A percentile compares a stretch with the other conserved stretches of the same genome.
phyloP scores from a whole-genome alignment of 2,888 invertebrate species.

The Cheilosia pagana region DNA sequence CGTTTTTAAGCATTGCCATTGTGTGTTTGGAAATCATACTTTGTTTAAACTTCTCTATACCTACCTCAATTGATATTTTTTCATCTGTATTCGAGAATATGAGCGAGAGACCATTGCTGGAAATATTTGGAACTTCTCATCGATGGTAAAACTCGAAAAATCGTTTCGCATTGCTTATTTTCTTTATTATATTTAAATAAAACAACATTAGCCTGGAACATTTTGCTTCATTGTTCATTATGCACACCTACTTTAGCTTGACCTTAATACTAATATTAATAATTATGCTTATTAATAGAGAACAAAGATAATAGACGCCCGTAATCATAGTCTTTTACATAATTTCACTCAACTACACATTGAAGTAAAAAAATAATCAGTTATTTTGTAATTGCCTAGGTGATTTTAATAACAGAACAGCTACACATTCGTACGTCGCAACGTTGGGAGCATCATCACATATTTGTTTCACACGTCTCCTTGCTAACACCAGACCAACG shows the following conservation, averaged over 20 bases:
- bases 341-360: conserved; percentile 53
- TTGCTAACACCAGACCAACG: conserved; percentile 24
- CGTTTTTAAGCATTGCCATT: too few relatives aligned
- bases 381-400: conserved; percentile 57
- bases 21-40: too few relatives aligned
- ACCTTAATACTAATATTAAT: conserved; percentile 22
- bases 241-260: conserved; percentile 13
- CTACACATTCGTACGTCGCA: conserved; percentile 36
- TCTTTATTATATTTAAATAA: conserved; percentile 38
- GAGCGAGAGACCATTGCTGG: too few relatives aligned
- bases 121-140: background rate
- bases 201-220: conserved; percentile 38
- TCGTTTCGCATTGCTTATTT: background rate
- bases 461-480: conserved; percentile 54
- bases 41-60: too few relatives aligned
- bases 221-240: conserved; percentile 5
- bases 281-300: conserved; percentile 18
- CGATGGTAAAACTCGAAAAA: background rate
- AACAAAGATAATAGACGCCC: conserved; percentile 17
- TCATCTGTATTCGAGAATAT: too few relatives aligned
- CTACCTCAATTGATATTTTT: too few relatives aligned
- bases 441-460: conserved; percentile 70
- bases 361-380: conserved; percentile 69
- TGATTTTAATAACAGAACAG: conserved; percentile 39
- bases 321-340: conserved; percentile 23